phyloP scores from a whole-genome alignment of 2,113 vertebrate species.

The Saccopteryx bilineata region DNA sequence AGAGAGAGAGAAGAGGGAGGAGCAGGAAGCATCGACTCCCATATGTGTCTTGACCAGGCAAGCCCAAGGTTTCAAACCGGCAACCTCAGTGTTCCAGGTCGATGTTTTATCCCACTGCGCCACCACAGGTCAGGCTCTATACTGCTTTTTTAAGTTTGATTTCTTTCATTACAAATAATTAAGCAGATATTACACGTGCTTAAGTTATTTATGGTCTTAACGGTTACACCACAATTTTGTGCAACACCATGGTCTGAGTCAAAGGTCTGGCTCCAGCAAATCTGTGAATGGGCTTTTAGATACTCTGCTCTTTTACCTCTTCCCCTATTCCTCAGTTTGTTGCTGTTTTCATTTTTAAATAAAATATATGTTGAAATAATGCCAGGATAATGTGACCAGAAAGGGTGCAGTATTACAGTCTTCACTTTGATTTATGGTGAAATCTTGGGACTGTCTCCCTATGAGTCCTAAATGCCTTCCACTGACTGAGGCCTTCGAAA shows the following conservation, averaged over 20 bases:
- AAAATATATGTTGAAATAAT: slow-evolving; percentile 3
- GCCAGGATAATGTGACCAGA: neutral
- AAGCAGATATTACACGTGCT: slow-evolving; percentile 6
- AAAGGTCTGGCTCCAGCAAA: neutral
- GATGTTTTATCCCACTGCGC: too few relatives aligned
- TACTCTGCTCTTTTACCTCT: neutral
- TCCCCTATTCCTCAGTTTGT: neutral
- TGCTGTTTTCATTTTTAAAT: slow-evolving; percentile 36
- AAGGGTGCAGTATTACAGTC: neutral
- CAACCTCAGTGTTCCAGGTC: too few relatives aligned
- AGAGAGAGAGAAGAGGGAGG: too few relatives aligned
- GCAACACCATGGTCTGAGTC: neutral
- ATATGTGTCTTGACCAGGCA: too few relatives aligned
- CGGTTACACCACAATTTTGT: slow-evolving; percentile 33
- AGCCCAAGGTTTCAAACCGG: too few relatives aligned
- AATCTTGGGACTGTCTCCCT: neutral
- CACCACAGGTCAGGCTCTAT: neutral
- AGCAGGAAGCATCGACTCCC: too few relatives aligned
- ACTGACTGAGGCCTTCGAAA: neutral
- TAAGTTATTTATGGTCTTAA: slow-evolving; percentile 21
- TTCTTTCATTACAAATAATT: slow-evolving; percentile 58
- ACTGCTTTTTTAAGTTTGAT: slow-evolving; percentile 23
- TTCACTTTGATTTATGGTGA: slow-evolving; percentile 29
- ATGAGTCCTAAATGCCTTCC: neutral
- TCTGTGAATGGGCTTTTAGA: neutral